These are phyloP conservation scores for Sinella curviseta DNA, from an alignment of 1,140 invertebrate genomes.

Conservation along the genomic window DNA sequence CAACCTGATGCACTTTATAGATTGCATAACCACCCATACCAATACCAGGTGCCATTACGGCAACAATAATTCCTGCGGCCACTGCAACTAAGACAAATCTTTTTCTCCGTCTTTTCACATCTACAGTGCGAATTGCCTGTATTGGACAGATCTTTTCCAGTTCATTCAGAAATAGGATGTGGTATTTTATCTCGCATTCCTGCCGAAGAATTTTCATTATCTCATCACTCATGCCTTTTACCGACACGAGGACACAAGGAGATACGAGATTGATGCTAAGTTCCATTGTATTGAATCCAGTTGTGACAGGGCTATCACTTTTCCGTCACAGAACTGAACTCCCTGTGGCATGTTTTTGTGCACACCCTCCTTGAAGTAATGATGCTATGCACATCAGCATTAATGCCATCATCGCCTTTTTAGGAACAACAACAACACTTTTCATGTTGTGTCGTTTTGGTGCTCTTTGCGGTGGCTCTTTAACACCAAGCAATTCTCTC, in stretches of 20 bases:
- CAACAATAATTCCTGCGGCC: background rate
- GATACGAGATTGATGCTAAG: conserved; percentile 33
- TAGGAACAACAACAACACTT: background rate
- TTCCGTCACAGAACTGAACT: conserved; percentile 28
- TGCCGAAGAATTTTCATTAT: background rate
- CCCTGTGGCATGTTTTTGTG: background rate
- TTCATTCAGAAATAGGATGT: conserved; percentile 27
- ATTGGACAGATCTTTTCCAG: conserved; percentile 36
- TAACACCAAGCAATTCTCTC: background rate
- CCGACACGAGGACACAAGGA: conserved; percentile 28
- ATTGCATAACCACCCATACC: conserved; percentile 29
- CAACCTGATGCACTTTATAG: background rate
- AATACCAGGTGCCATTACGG: conserved; percentile 20
- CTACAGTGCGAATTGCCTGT: background rate
- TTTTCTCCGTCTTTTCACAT: background rate
- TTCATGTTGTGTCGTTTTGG: background rate
- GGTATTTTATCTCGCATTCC: conserved; percentile 32
- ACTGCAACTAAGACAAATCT: conserved; percentile 9
- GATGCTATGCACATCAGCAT: background rate
- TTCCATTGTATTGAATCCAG: conserved; percentile 2
- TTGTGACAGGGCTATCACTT: background rate
- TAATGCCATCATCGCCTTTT: background rate
- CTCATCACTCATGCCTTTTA: background rate
- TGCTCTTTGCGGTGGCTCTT: background rate
- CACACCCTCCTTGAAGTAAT: background rate